These are phyloP conservation scores for Hydrochoerus hydrochaeris DNA, from an alignment of 2,113 vertebrate species.

Conservation along the genomic window DNA sequence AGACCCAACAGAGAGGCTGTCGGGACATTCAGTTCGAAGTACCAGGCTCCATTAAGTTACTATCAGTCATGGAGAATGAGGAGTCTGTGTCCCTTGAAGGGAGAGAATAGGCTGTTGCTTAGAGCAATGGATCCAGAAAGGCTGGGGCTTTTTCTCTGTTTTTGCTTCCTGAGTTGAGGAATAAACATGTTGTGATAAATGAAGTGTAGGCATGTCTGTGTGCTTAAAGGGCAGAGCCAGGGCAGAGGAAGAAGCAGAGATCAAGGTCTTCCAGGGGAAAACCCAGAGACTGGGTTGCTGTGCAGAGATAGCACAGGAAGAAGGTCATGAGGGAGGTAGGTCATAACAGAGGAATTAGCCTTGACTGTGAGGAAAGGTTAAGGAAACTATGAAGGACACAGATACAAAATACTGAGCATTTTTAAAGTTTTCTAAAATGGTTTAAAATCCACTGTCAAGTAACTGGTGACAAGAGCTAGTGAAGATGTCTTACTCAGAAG, in stretches of 20 bases:
- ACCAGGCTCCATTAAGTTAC: too few relatives aligned
- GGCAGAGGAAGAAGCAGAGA: not conserved
- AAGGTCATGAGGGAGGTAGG: not conserved
- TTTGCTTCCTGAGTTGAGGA: not conserved
- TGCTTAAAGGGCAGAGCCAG: not conserved
- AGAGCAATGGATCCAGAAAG: not conserved
- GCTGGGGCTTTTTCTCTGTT: not conserved
- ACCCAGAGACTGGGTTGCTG: not conserved
- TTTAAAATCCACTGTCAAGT: not conserved
- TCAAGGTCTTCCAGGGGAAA: not conserved
- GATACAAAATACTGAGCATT: not conserved
- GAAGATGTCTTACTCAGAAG: not conserved
- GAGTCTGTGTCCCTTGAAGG: not conserved
- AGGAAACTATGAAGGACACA: not conserved
- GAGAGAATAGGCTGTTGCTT: not conserved
- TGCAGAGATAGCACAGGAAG: not conserved
- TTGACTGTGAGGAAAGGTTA: not conserved
- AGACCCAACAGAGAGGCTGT: not conserved
- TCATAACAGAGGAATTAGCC: not conserved
- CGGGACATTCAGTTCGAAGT: not conserved
- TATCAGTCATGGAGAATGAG: not conserved
- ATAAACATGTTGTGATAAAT: not conserved
- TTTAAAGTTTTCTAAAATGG: not conserved
- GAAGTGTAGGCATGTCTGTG: not conserved
- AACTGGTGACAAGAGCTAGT: not conserved